These are phyloP conservation scores for Leguminivora glycinivorella DNA, from an alignment of 1,140 invertebrate species.

Conservation along the genomic window DNA sequence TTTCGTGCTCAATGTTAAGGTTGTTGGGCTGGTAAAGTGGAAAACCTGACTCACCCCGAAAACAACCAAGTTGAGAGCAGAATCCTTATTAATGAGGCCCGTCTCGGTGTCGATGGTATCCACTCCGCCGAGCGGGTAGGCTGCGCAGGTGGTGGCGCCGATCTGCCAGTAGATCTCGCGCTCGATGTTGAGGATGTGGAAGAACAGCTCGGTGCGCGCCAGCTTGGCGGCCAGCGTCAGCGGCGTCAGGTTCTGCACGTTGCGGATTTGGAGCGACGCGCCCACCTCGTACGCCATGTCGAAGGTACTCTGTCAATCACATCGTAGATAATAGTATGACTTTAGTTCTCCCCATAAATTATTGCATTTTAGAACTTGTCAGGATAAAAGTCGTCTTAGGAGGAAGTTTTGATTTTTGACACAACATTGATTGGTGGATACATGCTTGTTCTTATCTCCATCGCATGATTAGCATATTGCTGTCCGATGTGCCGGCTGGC, in stretches of 20 bases:
- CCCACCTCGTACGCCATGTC: constrained; percentile 97
- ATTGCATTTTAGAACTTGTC: too few species aligned
- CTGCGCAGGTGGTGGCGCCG: constrained; percentile 96
- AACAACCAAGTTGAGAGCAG: constrained; percentile 97
- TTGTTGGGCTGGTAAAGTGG: too few species aligned
- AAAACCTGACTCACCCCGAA: constrained; percentile 88
- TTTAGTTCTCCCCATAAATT: too few species aligned
- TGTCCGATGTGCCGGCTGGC: too few species aligned
- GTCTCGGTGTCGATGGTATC: constrained; percentile 96
- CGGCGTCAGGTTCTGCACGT: constrained; percentile 93
- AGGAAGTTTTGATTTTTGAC: too few species aligned
- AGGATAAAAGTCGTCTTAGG: too few species aligned
- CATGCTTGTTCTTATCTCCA: too few species aligned
- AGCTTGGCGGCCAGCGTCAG: constrained; percentile 96
- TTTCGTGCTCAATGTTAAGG: too few species aligned
- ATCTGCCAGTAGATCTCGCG: constrained; percentile 98
- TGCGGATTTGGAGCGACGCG: constrained; percentile 90
- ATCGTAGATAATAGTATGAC: background rate
- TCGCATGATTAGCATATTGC: too few species aligned
- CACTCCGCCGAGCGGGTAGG: constrained; percentile 96
- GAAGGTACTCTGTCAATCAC: constrained; percentile 89
- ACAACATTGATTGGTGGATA: too few species aligned
- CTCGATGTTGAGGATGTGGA: constrained; percentile 96
- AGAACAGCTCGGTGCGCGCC: constrained; percentile 95
- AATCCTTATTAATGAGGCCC: constrained; percentile 95